A percentile compares a stretch with the other conserved stretches of the same genome.
Evolutionary conservation across 2,888 invertebrate species (phyloP).

Genomic region (Meiosimyza platycephala): DNA sequence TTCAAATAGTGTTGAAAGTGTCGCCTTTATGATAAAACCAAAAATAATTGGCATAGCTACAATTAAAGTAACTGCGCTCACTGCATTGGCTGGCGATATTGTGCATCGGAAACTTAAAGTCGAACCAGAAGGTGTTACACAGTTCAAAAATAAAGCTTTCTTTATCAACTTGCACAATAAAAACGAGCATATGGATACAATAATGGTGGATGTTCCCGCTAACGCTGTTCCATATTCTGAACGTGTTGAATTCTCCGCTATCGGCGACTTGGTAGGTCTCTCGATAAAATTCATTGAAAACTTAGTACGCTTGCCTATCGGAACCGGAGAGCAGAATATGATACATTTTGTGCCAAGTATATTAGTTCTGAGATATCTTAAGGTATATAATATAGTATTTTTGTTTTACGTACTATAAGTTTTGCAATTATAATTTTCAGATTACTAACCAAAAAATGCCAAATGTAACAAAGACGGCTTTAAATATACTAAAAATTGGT

Average conservation of each 20-base stretch:
- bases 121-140: constrained; percentile 79
- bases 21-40: too few relatives aligned
- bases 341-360: constrained; percentile 75
- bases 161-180: too few relatives aligned
- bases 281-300: constrained; percentile 60
- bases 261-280: constrained; percentile 70
- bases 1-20: too few relatives aligned
- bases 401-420: too few relatives aligned
- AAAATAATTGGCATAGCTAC: too few relatives aligned
- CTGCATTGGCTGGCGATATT: constrained; percentile 68
- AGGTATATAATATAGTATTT: constrained; percentile 65
- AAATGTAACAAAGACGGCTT: constrained; percentile 72
- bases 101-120: constrained; percentile 58
- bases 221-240: constrained; percentile 71
- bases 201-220: constrained; percentile 67
- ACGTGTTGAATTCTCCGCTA: constrained; percentile 69
- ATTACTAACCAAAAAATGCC: constrained; percentile 75
- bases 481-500: constrained; percentile 68
- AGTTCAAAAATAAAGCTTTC: constrained; percentile 70
- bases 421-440: constrained; percentile 52
- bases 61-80: constrained; percentile 66
- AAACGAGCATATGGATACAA: constrained; percentile 17
- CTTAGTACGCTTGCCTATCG: constrained; percentile 73
- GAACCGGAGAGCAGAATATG: constrained; percentile 80
- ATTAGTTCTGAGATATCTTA: constrained; percentile 73